A percentile compares a stretch with the other conserved stretches of the same genome.
phyloP scores from a whole-genome alignment of 2,888 invertebrate genomes.

The Oligia fasciuncula region DNA sequence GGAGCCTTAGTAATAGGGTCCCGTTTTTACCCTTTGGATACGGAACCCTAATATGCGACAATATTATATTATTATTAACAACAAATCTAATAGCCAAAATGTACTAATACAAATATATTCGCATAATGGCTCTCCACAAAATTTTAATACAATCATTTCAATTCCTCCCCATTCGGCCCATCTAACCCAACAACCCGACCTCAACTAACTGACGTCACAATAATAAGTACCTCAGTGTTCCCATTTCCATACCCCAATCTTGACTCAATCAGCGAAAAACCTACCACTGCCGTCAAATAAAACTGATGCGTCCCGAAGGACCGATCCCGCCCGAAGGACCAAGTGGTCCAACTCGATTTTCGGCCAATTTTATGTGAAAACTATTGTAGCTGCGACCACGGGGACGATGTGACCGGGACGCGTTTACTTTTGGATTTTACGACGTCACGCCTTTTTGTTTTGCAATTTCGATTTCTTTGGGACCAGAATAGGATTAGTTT shows the following conservation, averaged over 20 bases:
- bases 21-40: too few species aligned
- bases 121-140: background rate
- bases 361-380: slow-evolving; percentile 63
- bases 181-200: slow-evolving; percentile 29
- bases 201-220: slow-evolving; percentile 49
- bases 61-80: too few species aligned
- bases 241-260: slow-evolving; percentile 65
- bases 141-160: slow-evolving; percentile 33
- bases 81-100: background rate
- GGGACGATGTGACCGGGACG: slow-evolving; percentile 20
- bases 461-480: slow-evolving; percentile 58
- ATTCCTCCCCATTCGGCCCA: slow-evolving; percentile 25
- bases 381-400: slow-evolving; percentile 51
- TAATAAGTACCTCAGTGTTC: slow-evolving; percentile 35
- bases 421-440: slow-evolving; percentile 56
- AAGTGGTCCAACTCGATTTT: slow-evolving; percentile 46
- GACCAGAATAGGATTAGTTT: slow-evolving; percentile 41
- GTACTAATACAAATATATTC: background rate
- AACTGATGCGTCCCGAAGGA: slow-evolving; percentile 59
- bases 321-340: slow-evolving; percentile 43
- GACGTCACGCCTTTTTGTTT: slow-evolving; percentile 57
- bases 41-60: background rate
- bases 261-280: slow-evolving; percentile 66
- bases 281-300: slow-evolving; percentile 60
- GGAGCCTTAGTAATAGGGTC: too few species aligned